Evolutionary conservation across 2,113 vertebrate species (phyloP).

Genomic region (Ornithorhynchus anatinus): DNA sequence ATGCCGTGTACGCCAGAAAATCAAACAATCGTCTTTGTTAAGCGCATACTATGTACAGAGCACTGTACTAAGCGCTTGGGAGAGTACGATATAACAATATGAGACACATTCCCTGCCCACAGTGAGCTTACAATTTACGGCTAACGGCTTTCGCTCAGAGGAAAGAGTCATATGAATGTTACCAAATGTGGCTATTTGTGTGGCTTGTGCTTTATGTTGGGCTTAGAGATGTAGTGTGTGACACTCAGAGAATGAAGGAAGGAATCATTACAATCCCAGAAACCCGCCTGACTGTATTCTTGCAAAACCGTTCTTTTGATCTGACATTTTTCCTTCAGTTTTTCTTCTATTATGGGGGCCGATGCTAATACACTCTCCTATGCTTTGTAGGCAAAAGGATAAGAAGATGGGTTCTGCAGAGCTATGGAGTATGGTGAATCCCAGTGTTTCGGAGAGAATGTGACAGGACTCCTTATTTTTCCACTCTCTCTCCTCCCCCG

Average conservation of each 20-base stretch:
- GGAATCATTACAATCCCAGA: constrained; percentile 72
- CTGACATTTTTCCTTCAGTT: constrained; percentile 55
- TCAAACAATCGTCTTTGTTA: too few relatives aligned
- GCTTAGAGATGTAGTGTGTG: constrained; percentile 67
- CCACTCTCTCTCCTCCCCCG: too few relatives aligned
- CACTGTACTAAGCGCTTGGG: too few relatives aligned
- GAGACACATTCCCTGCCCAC: too few relatives aligned
- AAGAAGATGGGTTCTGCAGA: constrained; percentile 54
- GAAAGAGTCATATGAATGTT: constrained; percentile 61
- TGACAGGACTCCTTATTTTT: too few relatives aligned
- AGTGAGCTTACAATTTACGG: too few relatives aligned
- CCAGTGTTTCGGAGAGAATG: too few relatives aligned
- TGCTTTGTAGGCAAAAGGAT: constrained; percentile 47
- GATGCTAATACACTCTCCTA: constrained; percentile 64
- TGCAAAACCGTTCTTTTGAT: constrained; percentile 67
- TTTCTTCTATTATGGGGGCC: constrained; percentile 48
- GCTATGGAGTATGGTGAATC: too few relatives aligned
- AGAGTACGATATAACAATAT: too few relatives aligned
- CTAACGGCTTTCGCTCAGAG: too few relatives aligned
- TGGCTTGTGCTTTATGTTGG: constrained; percentile 57
- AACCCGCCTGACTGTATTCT: constrained; percentile 67
- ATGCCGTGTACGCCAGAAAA: too few relatives aligned
- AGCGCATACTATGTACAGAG: too few relatives aligned
- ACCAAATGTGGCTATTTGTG: constrained; percentile 74
- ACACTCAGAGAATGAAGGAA: constrained; percentile 71